phyloP scores from a whole-genome alignment of 2,113 vertebrate genomes.

The Brachirus orientalis region DNA sequence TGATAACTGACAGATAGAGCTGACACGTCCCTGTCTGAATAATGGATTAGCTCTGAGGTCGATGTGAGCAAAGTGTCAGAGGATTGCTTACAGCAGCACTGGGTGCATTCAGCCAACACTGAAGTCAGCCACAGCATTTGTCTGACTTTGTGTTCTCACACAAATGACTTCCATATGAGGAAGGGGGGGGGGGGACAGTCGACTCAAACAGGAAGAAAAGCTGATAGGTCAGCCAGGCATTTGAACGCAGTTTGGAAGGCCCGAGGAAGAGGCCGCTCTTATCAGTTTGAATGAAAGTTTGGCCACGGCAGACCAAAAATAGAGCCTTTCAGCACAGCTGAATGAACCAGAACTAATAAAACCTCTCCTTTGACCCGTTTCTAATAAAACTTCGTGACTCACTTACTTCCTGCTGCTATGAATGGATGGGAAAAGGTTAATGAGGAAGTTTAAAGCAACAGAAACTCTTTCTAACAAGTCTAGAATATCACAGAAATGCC shows the following conservation, averaged over 20 bases:
- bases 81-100: constrained; percentile 55
- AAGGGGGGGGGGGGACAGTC: neutral
- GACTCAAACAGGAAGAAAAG: constrained; percentile 44
- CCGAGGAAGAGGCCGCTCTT: constrained; percentile 19
- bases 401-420: constrained; percentile 3
- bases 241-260: neutral
- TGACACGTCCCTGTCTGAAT: constrained; percentile 43
- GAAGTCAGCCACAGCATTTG: constrained; percentile 36
- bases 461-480: constrained; percentile 17
- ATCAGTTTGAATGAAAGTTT: constrained; percentile 44
- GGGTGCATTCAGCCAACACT: constrained; percentile 43
- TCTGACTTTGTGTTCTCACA: constrained; percentile 41
- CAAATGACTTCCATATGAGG: constrained; percentile 75
- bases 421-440: constrained; percentile 49
- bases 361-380: constrained; percentile 36
- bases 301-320: constrained; percentile 18
- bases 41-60: constrained; percentile 40
- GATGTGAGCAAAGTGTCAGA: constrained; percentile 42
- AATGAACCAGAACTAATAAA: constrained; percentile 30
- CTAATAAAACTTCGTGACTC: constrained; percentile 44
- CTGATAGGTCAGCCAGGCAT: constrained; percentile 19
- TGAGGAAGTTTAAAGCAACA: constrained; percentile 37
- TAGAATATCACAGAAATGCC: constrained; percentile 11
- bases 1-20: constrained; percentile 34
- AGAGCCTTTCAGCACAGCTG: constrained; percentile 15